phyloP scores from a whole-genome alignment of 2,888 invertebrate genomes.

The Mythimna albipuncta region DNA sequence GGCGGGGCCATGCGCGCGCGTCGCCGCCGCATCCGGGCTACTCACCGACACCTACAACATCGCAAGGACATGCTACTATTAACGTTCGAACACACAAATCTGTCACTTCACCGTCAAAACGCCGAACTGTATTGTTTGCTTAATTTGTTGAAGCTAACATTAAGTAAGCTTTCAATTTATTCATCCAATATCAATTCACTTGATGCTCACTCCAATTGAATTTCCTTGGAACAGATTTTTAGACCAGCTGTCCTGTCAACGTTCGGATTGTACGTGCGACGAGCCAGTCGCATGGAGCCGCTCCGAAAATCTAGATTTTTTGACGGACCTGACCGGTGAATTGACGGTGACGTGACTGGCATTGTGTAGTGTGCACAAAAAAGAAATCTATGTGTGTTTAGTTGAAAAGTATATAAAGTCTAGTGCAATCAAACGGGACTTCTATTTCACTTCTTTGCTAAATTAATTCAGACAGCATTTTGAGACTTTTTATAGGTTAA shows the following conservation, averaged over 20 bases:
- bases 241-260: background rate
- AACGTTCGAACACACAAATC: background rate
- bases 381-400: background rate
- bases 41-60: slow-evolving; percentile 80
- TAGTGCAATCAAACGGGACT: background rate
- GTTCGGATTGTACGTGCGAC: background rate
- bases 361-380: background rate
- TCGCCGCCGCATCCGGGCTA: slow-evolving; percentile 83
- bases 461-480: background rate
- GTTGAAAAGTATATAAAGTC: background rate
- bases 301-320: background rate
- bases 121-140: background rate
- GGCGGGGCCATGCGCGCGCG: slow-evolving; percentile 73
- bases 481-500: background rate
- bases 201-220: background rate
- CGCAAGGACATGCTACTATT: slow-evolving; percentile 23
- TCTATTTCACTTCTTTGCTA: background rate
- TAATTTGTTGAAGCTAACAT: too few species aligned
- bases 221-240: background rate
- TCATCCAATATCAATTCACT: background rate
- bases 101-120: background rate
- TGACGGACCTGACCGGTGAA: background rate
- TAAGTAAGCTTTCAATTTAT: background rate
- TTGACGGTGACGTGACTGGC: background rate
- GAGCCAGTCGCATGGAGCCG: background rate